These are phyloP conservation scores for Centruroides sculpturatus DNA, from an alignment of 1,140 invertebrate genomes.

Conservation along the genomic window DNA sequence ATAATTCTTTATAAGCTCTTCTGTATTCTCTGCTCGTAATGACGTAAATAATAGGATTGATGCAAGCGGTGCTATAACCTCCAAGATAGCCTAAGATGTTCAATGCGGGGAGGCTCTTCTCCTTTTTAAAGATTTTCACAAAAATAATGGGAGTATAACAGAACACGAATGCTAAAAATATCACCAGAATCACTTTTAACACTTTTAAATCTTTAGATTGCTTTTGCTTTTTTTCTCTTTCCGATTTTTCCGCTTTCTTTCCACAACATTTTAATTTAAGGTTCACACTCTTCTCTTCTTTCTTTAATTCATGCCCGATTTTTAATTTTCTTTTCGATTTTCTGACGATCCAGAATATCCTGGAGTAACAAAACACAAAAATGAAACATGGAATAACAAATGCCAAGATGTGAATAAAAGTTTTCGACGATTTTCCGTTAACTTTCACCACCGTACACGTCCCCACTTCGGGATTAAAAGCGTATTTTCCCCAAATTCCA, in stretches of 20 bases:
- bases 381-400: conserved; percentile 64
- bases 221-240: no score
- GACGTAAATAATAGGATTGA: conserved; percentile 62
- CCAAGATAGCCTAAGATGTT: conserved; percentile 52
- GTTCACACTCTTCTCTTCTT: no score
- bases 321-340: no score
- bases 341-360: conserved; percentile 59
- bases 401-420: conserved; percentile 62
- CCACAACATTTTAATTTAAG: no score
- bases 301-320: no score
- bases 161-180: no score
- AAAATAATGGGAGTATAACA: conserved; percentile 8
- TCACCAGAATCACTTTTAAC: no score
- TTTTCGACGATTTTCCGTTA: conserved; percentile 59
- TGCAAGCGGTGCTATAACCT: conserved; percentile 67
- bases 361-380: conserved; percentile 67
- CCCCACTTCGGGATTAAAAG: conserved; percentile 39
- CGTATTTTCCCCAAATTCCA: conserved; percentile 63
- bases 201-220: no score
- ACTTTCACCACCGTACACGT: conserved; percentile 38
- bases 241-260: no score
- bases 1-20: neutral
- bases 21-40: conserved; percentile 25
- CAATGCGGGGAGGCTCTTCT: neutral
- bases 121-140: neutral